Conservation (phyloP, 2,888 invertebrate species). For the Eutolmus rufibarbis region DNA sequence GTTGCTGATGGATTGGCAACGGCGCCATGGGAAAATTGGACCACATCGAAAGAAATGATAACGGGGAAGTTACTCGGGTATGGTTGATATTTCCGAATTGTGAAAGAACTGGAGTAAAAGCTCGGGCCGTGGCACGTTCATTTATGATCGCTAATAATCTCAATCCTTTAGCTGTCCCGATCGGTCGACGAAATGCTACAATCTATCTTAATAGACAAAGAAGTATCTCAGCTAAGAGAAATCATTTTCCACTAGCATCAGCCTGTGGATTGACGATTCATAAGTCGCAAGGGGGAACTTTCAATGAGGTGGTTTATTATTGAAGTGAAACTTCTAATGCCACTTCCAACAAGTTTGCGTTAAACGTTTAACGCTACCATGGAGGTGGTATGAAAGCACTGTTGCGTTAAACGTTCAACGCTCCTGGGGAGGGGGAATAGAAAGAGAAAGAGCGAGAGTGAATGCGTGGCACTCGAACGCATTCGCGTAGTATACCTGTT, state of each 20-base stretch:
- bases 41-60: slow-evolving; percentile 49
- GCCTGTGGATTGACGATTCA: slow-evolving; percentile 52
- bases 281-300: slow-evolving; percentile 52
- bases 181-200: slow-evolving; percentile 44
- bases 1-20: slow-evolving; percentile 55
- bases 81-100: slow-evolving; percentile 44
- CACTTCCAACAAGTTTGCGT: too few species aligned
- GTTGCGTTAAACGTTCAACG: too few species aligned
- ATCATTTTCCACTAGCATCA: slow-evolving; percentile 50
- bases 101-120: slow-evolving; percentile 44
- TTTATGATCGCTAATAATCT: slow-evolving; percentile 34
- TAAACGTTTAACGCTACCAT: too few species aligned
- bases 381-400: too few species aligned
- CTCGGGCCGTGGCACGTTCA: slow-evolving; percentile 42
- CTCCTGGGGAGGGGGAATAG: too few species aligned
- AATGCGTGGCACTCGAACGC: too few species aligned
- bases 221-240: slow-evolving; percentile 27
- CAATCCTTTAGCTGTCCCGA: slow-evolving; percentile 39
- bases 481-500: too few species aligned
- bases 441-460: too few species aligned
- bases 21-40: slow-evolving; percentile 52
- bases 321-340: too few species aligned
- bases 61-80: slow-evolving; percentile 33
- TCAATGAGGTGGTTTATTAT: slow-evolving; percentile 50
- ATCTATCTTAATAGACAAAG: too few species aligned